Evolutionary conservation across 2,888 invertebrate genomes (phyloP).

Genomic region (Lacanobia wlatinum): DNA sequence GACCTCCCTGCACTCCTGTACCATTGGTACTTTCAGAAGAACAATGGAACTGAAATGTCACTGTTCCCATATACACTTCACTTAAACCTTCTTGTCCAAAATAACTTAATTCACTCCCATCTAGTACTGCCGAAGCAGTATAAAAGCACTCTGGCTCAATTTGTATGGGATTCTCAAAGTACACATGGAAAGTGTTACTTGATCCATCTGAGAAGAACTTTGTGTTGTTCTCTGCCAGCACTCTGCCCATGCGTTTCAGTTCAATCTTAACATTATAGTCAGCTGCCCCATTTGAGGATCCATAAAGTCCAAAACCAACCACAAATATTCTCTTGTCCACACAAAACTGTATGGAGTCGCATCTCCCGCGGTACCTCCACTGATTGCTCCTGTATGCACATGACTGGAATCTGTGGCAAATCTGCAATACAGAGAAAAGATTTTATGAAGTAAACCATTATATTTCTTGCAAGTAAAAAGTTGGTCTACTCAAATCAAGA

Average conservation of each 20-base stretch:
- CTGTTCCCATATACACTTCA: slow-evolving; percentile 97
- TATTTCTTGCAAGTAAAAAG: background rate
- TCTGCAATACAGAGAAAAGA: slow-evolving; percentile 87
- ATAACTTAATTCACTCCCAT: slow-evolving; percentile 98
- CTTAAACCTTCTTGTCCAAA: slow-evolving; percentile 99
- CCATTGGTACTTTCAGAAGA: slow-evolving; percentile 99
- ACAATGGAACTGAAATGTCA: slow-evolving; percentile 99
- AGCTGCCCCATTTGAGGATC: slow-evolving; percentile 98
- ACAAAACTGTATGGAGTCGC: slow-evolving; percentile 99
- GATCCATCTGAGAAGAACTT: slow-evolving; percentile 99
- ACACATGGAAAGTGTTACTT: slow-evolving; percentile 97
- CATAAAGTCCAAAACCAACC: slow-evolving; percentile 98
- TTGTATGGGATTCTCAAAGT: slow-evolving; percentile 95
- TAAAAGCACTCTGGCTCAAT: slow-evolving; percentile 98
- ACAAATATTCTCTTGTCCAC: slow-evolving; percentile 98
- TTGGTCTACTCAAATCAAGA: background rate
- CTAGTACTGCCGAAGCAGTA: slow-evolving; percentile 98
- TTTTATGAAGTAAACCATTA: background rate
- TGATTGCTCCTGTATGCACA: slow-evolving; percentile 99
- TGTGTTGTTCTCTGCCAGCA: slow-evolving; percentile 97
- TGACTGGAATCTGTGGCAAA: slow-evolving; percentile 98
- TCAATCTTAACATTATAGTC: slow-evolving; percentile 99
- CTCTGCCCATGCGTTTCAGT: slow-evolving; percentile 96
- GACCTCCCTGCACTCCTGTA: slow-evolving; percentile 99
- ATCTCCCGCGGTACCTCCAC: slow-evolving; percentile 98